A percentile compares a stretch with the other conserved stretches of the same genome.
Evolutionary conservation across 2,797 vertebrate species (phyloP).

Genomic region (Lepidocolaptes lacrymiger): DNA sequence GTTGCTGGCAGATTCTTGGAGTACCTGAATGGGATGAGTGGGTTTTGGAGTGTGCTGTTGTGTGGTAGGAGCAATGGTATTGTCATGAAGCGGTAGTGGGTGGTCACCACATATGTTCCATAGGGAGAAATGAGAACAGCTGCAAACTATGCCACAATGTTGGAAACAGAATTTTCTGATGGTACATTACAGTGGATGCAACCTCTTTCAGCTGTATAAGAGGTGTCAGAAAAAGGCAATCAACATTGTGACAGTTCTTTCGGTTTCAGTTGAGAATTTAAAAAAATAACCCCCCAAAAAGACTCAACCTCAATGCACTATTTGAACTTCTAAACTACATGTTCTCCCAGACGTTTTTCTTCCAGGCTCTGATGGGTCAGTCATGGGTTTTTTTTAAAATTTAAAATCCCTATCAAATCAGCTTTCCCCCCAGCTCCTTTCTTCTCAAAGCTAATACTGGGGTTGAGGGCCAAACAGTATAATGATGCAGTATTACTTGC

Average conservation of each 20-base stretch:
- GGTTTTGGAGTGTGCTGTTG: neutral
- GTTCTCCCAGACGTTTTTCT: slow-evolving; percentile 34
- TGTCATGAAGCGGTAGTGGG: neutral
- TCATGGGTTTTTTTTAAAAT: slow-evolving; percentile 46
- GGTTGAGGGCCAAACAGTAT: slow-evolving; percentile 81
- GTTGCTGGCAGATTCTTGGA: neutral
- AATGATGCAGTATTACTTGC: slow-evolving; percentile 77
- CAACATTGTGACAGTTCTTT: slow-evolving; percentile 42
- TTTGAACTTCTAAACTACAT: slow-evolving; percentile 46
- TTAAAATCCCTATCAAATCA: slow-evolving; percentile 71
- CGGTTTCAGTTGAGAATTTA: slow-evolving; percentile 25
- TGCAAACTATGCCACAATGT: neutral
- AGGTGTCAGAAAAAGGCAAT: slow-evolving; percentile 35
- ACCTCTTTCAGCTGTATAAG: neutral
- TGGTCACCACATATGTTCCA: neutral
- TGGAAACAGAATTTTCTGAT: neutral
- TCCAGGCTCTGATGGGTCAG: slow-evolving; percentile 34
- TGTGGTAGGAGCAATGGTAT: neutral
- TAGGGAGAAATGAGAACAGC: neutral
- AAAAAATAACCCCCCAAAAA: neutral
- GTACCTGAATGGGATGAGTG: neutral
- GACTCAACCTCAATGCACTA: neutral
- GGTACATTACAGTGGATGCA: neutral
- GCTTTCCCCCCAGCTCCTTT: neutral
- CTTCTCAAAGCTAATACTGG: slow-evolving; percentile 73